A percentile compares a stretch with the other conserved stretches of the same genome.
These are phyloP conservation scores for Phalacrocorax carbo DNA, from an alignment of 2,113 vertebrate genomes.

Conservation along the genomic window DNA sequence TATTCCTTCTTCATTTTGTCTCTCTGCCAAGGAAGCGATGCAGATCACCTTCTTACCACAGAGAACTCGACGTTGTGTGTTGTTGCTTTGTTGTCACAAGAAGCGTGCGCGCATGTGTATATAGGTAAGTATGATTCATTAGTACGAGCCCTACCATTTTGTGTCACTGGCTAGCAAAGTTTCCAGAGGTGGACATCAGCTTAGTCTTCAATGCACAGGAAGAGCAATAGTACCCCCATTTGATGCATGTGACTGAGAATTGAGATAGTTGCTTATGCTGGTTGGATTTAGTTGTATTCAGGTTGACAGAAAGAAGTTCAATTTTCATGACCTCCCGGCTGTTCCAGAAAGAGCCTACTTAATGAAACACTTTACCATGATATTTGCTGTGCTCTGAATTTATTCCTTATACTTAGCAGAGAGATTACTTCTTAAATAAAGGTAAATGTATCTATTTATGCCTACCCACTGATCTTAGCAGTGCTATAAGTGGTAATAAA, in stretches of 20 bases:
- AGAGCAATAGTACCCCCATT: accelerated
- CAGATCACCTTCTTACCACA: neutral
- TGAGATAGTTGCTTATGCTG: neutral
- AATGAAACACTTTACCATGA: neutral
- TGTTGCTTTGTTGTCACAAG: neutral
- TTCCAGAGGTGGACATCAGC: neutral
- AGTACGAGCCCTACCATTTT: neutral
- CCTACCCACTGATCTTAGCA: neutral
- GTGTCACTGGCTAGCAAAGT: neutral
- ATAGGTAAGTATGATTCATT: neutral
- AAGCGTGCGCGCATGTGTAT: accelerated
- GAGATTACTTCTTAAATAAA: neutral
- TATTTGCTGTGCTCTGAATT: neutral
- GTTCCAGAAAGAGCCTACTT: neutral
- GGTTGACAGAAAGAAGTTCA: neutral
- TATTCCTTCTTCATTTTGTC: neutral
- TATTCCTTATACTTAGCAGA: neutral
- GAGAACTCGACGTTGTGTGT: neutral
- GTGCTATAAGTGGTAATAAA: neutral
- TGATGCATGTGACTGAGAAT: neutral
- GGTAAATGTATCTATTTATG: neutral
- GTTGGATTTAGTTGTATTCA: neutral
- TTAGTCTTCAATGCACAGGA: neutral
- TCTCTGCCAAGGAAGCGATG: neutral
- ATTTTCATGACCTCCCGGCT: neutral